Percentiles rank a stretch among this genome's conserved stretches.
phyloP scores from a whole-genome alignment of 2,888 invertebrate genomes.

The Philonicus albiceps region DNA sequence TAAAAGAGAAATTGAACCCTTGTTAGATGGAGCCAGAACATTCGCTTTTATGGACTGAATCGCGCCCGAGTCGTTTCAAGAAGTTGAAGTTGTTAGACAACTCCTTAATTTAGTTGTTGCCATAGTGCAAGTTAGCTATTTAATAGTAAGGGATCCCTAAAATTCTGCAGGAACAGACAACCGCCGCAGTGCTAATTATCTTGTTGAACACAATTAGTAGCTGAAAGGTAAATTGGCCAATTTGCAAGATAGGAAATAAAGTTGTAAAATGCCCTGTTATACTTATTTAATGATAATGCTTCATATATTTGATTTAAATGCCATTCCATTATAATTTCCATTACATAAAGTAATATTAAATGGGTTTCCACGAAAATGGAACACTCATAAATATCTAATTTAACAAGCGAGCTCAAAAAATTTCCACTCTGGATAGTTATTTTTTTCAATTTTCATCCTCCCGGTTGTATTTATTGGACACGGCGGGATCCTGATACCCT shows the following conservation, averaged over 20 bases:
- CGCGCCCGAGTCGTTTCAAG: background rate
- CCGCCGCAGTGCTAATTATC: background rate
- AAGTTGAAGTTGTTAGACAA: background rate
- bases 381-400: background rate
- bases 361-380: background rate
- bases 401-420: background rate
- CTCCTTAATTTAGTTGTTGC: background rate
- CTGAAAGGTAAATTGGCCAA: background rate
- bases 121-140: background rate
- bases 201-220: background rate
- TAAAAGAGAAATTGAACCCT: background rate
- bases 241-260: background rate
- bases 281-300: background rate
- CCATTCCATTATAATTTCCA: background rate
- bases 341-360: background rate
- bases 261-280: background rate
- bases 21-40: background rate
- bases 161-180: background rate
- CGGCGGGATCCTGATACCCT: background rate
- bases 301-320: background rate
- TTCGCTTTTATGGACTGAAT: background rate
- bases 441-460: background rate
- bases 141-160: background rate
- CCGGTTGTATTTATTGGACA: background rate
- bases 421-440: background rate